Evolutionary conservation across 2,888 invertebrate genomes (phyloP).

Genomic region (Tribolium freemani): DNA sequence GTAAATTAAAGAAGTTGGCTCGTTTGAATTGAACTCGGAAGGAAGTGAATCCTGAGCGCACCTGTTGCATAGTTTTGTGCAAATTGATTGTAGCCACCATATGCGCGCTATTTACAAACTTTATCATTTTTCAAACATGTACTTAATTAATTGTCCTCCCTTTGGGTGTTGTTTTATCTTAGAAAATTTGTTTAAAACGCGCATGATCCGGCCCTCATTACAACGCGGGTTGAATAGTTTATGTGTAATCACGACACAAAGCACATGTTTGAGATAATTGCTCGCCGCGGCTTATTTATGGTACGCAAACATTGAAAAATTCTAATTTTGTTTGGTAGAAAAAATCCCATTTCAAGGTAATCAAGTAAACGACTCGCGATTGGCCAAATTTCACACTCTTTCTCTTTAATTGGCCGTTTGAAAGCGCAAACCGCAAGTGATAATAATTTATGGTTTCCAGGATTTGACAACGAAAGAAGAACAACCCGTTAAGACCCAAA

Average conservation of each 20-base stretch:
- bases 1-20: neutral
- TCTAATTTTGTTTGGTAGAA: constrained; percentile 6
- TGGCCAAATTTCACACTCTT: neutral
- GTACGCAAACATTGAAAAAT: neutral
- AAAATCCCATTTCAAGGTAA: constrained; percentile 17
- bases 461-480: constrained; percentile 63
- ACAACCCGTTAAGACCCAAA: constrained; percentile 56
- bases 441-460: constrained; percentile 52
- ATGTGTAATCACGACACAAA: constrained; percentile 23
- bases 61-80: constrained; percentile 27
- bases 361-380: neutral
- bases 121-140: constrained; percentile 39
- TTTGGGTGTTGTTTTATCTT: constrained; percentile 4
- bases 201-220: constrained; percentile 29
- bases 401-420: constrained; percentile 8
- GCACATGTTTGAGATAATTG: no score
- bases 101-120: constrained; percentile 13
- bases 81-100: constrained; percentile 22
- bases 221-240: constrained; percentile 26
- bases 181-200: constrained; percentile 17
- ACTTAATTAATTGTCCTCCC: constrained; percentile 25
- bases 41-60: constrained; percentile 6
- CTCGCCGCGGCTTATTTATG: constrained; percentile 5
- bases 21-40: neutral
- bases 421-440: neutral